Evolutionary conservation across 1,140 invertebrate genomes (phyloP).

Genomic region (Amphibalanus amphitrite): DNA sequence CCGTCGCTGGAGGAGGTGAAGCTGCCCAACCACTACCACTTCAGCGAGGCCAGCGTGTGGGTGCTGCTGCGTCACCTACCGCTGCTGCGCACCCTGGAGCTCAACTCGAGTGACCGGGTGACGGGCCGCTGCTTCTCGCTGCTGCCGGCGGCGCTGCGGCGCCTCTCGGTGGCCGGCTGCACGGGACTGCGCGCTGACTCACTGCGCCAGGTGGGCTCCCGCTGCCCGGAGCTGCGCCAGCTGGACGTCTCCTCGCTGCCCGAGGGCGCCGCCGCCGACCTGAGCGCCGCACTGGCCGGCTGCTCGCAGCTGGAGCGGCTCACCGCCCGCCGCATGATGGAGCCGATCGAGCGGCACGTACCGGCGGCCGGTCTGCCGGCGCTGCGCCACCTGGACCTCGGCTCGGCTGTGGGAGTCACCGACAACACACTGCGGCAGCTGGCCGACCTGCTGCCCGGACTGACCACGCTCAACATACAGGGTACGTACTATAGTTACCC

Average conservation of each 20-base stretch:
- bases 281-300: background rate
- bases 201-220: background rate
- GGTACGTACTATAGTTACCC: too few species aligned
- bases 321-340: background rate
- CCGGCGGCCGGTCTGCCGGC: background rate
- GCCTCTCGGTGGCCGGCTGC: background rate
- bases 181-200: background rate
- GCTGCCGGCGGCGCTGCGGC: background rate
- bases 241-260: background rate
- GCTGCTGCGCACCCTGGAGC: background rate
- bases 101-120: background rate
- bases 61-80: background rate
- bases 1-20: background rate
- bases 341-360: background rate
- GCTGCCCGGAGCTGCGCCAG: background rate
- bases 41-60: constrained; percentile 4
- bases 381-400: background rate
- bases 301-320: background rate
- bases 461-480: background rate
- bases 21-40: background rate
- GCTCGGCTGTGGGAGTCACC: background rate
- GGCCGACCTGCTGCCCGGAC: background rate
- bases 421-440: background rate
- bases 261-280: background rate
- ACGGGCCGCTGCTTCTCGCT: constrained; percentile 1